Conservation (phyloP, 2,797 vertebrate genomes). For the Semaprochilodus insignis region DNA sequence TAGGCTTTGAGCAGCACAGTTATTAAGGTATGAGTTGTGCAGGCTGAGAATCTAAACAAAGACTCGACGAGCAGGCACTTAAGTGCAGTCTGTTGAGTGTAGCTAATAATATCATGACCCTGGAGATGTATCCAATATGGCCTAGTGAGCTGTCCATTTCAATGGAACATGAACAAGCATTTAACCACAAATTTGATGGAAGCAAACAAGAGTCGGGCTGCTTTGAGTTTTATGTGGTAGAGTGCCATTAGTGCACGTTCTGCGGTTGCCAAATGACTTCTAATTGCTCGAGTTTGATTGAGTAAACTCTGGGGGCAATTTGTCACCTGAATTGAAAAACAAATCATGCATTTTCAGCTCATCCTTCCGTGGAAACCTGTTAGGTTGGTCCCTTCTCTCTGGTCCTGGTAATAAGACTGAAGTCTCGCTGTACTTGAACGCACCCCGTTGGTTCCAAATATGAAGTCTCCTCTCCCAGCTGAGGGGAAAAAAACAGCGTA, state of each 20-base stretch:
- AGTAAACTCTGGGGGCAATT: neutral
- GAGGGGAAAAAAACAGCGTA: constrained; percentile 49
- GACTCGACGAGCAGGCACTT: neutral
- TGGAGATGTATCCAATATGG: constrained; percentile 2
- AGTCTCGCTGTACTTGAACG: constrained; percentile 58
- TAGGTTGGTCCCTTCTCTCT: neutral
- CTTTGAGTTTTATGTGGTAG: constrained; percentile 2
- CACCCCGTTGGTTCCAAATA: constrained; percentile 64
- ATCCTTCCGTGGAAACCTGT: neutral
- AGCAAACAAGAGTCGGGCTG: neutral
- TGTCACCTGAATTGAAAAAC: constrained; percentile 11
- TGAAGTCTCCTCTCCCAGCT: constrained; percentile 62
- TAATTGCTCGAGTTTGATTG: constrained; percentile 13
- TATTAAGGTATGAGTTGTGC: neutral
- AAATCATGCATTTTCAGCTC: neutral
- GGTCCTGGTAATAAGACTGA: constrained; percentile 44
- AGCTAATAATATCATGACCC: neutral
- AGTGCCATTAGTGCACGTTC: neutral
- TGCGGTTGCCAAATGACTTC: constrained; percentile 10
- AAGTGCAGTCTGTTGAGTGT: neutral
- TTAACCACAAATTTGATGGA: constrained; percentile 1
- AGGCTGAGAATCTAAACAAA: neutral
- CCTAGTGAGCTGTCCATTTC: neutral
- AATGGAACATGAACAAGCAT: neutral
- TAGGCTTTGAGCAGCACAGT: neutral